Base-by-base conservation (phyloP, 2,113 vertebrate species). In the Lasiurus cinereus region DNA sequence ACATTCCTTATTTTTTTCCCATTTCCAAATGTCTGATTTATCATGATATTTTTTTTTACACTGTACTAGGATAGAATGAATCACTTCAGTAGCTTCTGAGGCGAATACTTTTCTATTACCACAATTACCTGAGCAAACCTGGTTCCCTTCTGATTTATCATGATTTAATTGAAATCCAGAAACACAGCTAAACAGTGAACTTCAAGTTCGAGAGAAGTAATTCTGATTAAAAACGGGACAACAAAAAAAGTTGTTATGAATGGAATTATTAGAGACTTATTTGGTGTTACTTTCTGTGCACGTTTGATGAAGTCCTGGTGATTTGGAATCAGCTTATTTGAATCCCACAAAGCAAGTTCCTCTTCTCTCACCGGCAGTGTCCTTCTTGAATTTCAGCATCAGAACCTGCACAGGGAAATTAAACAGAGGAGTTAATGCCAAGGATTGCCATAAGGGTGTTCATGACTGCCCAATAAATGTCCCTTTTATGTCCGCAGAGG, bases 131-230 rank as follows among this genome's bases (percentile, higher is more conserved):
- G 39, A 39, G 39, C 39, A 39, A 39, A 39, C 39, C 39, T 39
- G 39, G 39, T 39, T 39, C 39, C 39, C 39, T 39, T 10, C 90
- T 43, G 24, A 90, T 50, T 74, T 84, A 79, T 33, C 54, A 48
- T 31, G 33, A 84, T 86, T 95, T 85, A 85, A 88, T 72, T 86
- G 33, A 94, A 95, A 85, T 72, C 27, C 64, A 56, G 66, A 85
- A 62, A 83, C 3, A n/a, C 11, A 27, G 7, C 36, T 83, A 36
- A 43, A 72, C 50, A 59, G 21, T 72, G 15, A 86, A 83, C 22
- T 77, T 94, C 19, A 50, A 83, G 15, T 82, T 80, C 67, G 76
- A 14, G 27, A 22, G 4, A 83, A 93, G 62, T 69, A 72, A 82
- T 88, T 88, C 46, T 76, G 59, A 39, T 79, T 88, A 78, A 91